Base-by-base conservation (phyloP, 2,888 invertebrate species). In the Lasioglossum zephyrum region DNA sequence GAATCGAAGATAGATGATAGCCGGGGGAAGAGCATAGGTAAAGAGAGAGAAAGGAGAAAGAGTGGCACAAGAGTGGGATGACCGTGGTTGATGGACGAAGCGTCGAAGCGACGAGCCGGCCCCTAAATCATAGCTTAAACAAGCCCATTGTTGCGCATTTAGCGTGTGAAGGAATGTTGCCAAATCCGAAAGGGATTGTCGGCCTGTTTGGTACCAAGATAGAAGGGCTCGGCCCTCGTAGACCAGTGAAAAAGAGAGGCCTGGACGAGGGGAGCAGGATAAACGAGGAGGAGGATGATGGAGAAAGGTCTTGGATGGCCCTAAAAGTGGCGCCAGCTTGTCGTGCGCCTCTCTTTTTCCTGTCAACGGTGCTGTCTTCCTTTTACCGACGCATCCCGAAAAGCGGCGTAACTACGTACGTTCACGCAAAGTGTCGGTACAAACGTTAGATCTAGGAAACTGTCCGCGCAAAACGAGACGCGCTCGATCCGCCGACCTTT, bases 111-210 rank as follows among this genome's bases (percentile, higher is more conserved):
- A 90, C 88, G 89, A 91, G 88, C 85, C 87, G 85, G 88, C 89
- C 90, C 88, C 93, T 94, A 94, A 95, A 94, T 94, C 94, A 94
- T 90, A 93, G 93, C 83, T 91, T 92, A 95, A 95, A 94, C 94
- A 94, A 94, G 93, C 91, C 94, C 92, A 94, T 94, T 94, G 94
- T 95, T 94, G 93, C 91, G 91, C 93, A 93, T 94, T 94, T 94
- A 94, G 94, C 93, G 93, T 94, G 94, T 94, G 94, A 94, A 94
- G 93, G 94, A 94, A 94, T 94, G 92, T 94, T 93, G 93, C 92
- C 93, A 93, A 93, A 94, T 93, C 92, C 89, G 86, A 79, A 91
- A 89, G 87, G 85, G 88, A 91, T 89, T 89, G 89, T 84, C 87
- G 86, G 88, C 53, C 76, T 66, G 76, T 63, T 88, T 73, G 81